Evolutionary conservation across 23 tunicate species (phyloP).

Genomic region (Diplosoma virens): DNA sequence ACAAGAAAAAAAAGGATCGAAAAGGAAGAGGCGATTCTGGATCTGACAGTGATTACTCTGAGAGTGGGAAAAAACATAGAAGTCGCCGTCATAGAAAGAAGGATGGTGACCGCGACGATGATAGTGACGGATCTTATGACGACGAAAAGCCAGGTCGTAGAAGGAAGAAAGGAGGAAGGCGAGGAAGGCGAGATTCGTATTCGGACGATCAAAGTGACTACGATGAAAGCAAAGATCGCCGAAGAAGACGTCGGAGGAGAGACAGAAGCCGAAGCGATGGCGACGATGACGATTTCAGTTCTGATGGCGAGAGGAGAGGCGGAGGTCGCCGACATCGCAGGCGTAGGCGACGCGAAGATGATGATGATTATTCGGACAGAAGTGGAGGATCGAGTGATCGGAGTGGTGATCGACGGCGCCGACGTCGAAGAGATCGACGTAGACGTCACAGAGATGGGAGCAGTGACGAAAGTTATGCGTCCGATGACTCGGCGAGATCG

Average conservation of each 20-base stretch:
- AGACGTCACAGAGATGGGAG: slow-evolving; percentile 30
- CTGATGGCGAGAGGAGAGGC: slow-evolving; percentile 22
- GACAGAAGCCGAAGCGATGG: slow-evolving; percentile 21
- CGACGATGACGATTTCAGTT: slow-evolving; percentile 18
- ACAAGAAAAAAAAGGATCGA: slow-evolving; percentile 17
- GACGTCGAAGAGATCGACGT: slow-evolving; percentile 26
- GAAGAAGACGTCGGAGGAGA: slow-evolving; percentile 32
- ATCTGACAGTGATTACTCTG: slow-evolving; percentile 20
- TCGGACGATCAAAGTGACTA: slow-evolving; percentile 45
- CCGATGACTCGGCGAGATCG: slow-evolving; percentile 29
- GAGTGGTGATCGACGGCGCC: slow-evolving; percentile 30
- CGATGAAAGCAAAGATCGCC: slow-evolving; percentile 28
- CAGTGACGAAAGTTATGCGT: slow-evolving; percentile 17
- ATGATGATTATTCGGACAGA: slow-evolving; percentile 10
- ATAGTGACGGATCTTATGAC: slow-evolving; percentile 25
- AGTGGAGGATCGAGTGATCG: slow-evolving; percentile 12
- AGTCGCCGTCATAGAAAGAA: slow-evolving; percentile 7
- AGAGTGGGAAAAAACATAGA: not conserved
- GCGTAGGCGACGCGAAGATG: slow-evolving; percentile 5
- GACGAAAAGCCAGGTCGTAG: slow-evolving; percentile 28
- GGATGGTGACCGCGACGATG: slow-evolving; percentile 16
- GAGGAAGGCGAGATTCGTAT: slow-evolving; percentile 31
- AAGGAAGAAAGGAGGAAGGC: slow-evolving; percentile 20
- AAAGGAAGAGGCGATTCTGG: slow-evolving; percentile 16
- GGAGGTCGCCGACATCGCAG: slow-evolving; percentile 2